Base-by-base conservation (phyloP, 2,797 vertebrate species). In the Myotis vivesi region DNA sequence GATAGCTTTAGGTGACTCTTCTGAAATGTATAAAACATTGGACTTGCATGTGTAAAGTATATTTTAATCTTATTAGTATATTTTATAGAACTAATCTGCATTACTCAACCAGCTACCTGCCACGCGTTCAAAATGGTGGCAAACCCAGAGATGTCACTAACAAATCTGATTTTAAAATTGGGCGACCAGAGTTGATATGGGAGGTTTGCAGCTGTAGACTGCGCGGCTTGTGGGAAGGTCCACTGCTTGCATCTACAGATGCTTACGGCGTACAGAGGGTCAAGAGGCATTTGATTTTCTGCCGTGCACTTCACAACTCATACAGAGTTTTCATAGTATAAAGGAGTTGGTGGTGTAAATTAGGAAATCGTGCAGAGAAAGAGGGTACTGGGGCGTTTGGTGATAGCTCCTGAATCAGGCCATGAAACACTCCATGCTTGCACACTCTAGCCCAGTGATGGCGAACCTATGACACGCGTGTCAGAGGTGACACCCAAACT, bases 201-300 rank as follows among this genome's bases (percentile, higher is more conserved):
- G 59, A 62, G 57, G 57, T 30, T 30, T 62, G 57, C 5, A 12
- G 12, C 57, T 62, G 28, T 62, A 6, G 59, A 30, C 12, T 46
- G 5, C 2, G 2, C 2, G 59, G 59, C 59, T 62, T 62, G 59
- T 62, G 25, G 59, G 59, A 62, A 30, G 57, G 59, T 62, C 59
- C 6, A 1, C 59, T 5, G 3, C 12, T 62, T 62, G 59, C 59
- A 28, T 30, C 59, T 28, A 13, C 15, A 62, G 59, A 28, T 0
- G 11, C 57, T 59, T 59, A 59, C 13, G 4, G 10, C 2, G 28
- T 28, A 62, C 59, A 62, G 13, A 62, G 28, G 5, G 12, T 30
- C 28, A 49, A 71, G 81, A 94, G 75, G 57, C 85, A 73, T 95
- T 95, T 95, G 80, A 77, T 95, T 95, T 97, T 95, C 85, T 87